Conservation (phyloP, 1,140 invertebrate species). For the Bombus vancouverensis region DNA sequence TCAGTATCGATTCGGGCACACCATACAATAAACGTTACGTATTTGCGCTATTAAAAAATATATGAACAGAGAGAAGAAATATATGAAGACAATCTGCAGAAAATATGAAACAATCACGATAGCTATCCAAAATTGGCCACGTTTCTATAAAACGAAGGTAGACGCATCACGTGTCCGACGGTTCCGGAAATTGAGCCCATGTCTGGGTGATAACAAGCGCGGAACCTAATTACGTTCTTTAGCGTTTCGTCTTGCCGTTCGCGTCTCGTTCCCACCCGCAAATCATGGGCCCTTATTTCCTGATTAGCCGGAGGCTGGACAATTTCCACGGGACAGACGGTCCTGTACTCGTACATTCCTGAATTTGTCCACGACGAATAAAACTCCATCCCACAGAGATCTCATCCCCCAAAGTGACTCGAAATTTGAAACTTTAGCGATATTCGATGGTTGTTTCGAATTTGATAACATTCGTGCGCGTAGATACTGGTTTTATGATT, state of each 20-base stretch:
- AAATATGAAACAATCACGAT: not conserved
- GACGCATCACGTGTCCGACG: not conserved
- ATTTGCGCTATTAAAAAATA: too few relatives aligned
- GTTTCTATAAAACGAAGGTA: not conserved
- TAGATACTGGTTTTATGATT: not conserved
- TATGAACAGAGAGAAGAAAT: too few relatives aligned
- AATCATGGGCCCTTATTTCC: slow-evolving; percentile 50
- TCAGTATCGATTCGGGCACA: too few relatives aligned
- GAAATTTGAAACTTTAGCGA: not conserved
- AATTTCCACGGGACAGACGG: slow-evolving; percentile 33
- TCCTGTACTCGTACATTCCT: not conserved
- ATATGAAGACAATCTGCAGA: too few relatives aligned
- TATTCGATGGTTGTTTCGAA: too few relatives aligned
- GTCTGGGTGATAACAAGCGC: slow-evolving; percentile 51
- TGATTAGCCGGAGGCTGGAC: slow-evolving; percentile 47
- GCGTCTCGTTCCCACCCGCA: slow-evolving; percentile 6
- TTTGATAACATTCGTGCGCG: not conserved
- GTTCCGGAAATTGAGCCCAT: slow-evolving; percentile 55
- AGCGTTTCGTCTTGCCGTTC: slow-evolving; percentile 21
- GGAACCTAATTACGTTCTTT: slow-evolving; percentile 61
- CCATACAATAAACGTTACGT: too few relatives aligned
- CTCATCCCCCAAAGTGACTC: too few relatives aligned
- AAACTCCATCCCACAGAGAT: not conserved
- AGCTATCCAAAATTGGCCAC: not conserved
- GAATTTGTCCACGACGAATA: not conserved